Evolutionary conservation across 2,113 vertebrate genomes (phyloP).

Genomic region (Nothoprocta perdicaria): DNA sequence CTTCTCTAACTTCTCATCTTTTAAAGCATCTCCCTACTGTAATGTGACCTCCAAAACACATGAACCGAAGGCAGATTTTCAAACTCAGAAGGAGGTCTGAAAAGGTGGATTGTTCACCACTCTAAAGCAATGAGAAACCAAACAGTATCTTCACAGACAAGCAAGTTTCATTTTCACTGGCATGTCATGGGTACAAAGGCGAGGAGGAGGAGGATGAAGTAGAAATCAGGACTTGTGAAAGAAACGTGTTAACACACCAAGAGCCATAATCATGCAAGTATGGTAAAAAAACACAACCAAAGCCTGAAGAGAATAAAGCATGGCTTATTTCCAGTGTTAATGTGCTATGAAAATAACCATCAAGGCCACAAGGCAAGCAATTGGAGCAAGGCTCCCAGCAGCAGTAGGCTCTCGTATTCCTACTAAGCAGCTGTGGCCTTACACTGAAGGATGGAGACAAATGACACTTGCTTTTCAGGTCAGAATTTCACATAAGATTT

Average conservation of each 20-base stretch:
- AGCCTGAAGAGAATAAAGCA: constrained; percentile 6
- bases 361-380: constrained; percentile 48
- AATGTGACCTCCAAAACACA: background rate
- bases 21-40: background rate
- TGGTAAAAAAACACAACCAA: background rate
- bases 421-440: constrained; percentile 13
- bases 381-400: constrained; percentile 68
- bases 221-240: background rate
- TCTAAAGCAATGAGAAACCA: constrained; percentile 64
- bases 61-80: background rate
- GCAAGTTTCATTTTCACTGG: background rate
- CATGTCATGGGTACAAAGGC: background rate
- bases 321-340: constrained; percentile 8
- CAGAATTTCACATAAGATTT: background rate
- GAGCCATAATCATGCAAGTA: constrained; percentile 46
- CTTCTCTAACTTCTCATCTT: background rate
- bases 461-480: background rate
- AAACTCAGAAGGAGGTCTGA: background rate
- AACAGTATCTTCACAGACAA: constrained; percentile 14
- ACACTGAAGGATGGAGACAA: background rate
- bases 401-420: constrained; percentile 56
- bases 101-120: background rate
- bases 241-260: constrained; percentile 21
- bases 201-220: background rate
- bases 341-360: background rate